Evolutionary conservation across 2,888 invertebrate species (phyloP), one percentile per base, ranked within the genome.

Genomic region (Cerceris rybyensis): DNA sequence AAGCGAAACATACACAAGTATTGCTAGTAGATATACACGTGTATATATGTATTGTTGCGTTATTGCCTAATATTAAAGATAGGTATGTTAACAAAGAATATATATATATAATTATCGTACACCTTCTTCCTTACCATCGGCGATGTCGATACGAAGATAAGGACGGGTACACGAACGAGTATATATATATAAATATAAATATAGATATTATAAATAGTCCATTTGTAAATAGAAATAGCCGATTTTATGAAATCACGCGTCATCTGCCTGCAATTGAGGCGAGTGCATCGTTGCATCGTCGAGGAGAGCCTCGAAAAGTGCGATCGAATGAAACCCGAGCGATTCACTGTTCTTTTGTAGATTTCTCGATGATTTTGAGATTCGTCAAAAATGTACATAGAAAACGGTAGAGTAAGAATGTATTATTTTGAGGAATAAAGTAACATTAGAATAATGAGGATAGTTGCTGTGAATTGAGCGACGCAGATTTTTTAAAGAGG

Each of bases 1-100:
- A 75, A 81, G 71, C 67, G 82, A 81, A 78, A 81, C 79, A 79
- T 69, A 72, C 63, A 60, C 67, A 70, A 70, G 77, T 67, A 80
- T 71, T 73, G 81, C 79, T 83, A 75, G 79, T 86, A 86, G 85
- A 81, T 66, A 63, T 67, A 77, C 70, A 77, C 69, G 70, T 82
- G 74, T 83, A 83, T 83, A 83, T 86, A 84, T 84, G 80, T 77
- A 87, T 88, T 85, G 88, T 88, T 87, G 85, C 86, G 83, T 88
- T 88, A 85, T 86, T 87, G 89, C 86, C 87, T 88, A 88, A 86
- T 77, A 82, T 78, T 71, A 79, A 82, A 81, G 78, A 86, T 80
- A 80, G 80, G 69, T 70, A 71, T 55, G 69, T 82, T 73, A 60
- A 50, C 59, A 63, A 46, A 55, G 64, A 70, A 52, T 52, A 52